Evolutionary conservation across 2,888 invertebrate species (phyloP).

Genomic region (Pandemis cinnamomeana): DNA sequence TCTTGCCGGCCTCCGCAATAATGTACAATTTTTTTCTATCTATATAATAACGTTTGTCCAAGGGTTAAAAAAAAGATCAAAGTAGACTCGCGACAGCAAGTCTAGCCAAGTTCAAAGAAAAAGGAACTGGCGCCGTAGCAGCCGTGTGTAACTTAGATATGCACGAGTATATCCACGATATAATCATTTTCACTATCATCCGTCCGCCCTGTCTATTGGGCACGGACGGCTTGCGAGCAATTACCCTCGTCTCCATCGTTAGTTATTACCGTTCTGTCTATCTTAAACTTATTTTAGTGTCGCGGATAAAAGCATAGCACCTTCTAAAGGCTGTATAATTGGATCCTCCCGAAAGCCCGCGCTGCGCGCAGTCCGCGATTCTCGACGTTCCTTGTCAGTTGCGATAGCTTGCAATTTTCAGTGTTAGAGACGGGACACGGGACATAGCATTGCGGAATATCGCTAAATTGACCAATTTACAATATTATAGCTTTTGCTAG

Average conservation of each 20-base stretch:
- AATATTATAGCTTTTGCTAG: not conserved
- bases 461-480: not conserved
- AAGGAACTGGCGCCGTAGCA: too few species aligned
- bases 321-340: slow-evolving; percentile 9
- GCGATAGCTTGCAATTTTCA: slow-evolving; percentile 11
- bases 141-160: too few species aligned
- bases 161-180: too few species aligned
- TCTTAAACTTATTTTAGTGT: not conserved
- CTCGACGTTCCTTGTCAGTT: slow-evolving; percentile 13
- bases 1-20: too few species aligned
- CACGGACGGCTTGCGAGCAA: not conserved
- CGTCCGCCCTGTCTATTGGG: too few species aligned
- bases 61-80: too few species aligned
- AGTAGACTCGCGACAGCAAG: too few species aligned
- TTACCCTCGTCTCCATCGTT: not conserved
- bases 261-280: not conserved
- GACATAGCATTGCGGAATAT: not conserved
- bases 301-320: not conserved
- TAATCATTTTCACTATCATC: too few species aligned
- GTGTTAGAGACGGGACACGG: not conserved
- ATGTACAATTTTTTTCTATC: too few species aligned
- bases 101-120: too few species aligned
- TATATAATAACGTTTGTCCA: too few species aligned
- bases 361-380: slow-evolving; percentile 1
- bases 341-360: not conserved